Base-by-base conservation (phyloP, 2,113 vertebrate species). In the Sturnus vulgaris region DNA sequence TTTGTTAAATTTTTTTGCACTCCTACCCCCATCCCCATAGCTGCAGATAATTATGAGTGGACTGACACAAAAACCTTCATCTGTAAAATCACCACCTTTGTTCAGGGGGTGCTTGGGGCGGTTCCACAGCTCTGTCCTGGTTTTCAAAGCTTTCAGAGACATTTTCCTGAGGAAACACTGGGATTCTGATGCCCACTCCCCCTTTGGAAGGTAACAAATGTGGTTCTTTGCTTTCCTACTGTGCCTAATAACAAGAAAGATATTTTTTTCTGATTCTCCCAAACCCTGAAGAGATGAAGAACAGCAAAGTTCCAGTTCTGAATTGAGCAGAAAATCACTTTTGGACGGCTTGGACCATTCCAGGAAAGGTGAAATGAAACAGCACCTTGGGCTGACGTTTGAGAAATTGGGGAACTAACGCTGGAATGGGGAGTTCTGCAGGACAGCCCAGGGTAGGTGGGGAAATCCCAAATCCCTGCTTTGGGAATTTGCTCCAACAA, bases 41-140 rank as follows among this genome's bases (percentile, higher is more conserved):
- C 11, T 50, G 21, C 12, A 68, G 14, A 0, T 19, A 11, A 22
- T 5, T 2, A 2, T 0, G 1, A 13, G 14, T 0, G 9, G 11
- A 40, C 25, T 1, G 12, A 65, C 1, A 65, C 0, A 0, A 17
- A 79, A 68, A 44, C 7, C 3, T 11, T 2, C 4, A 9, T 12
- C 4, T 47, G 39, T 22, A 27, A 78, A 71, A 75, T 49, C n/a
- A 11, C 5, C 33, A 3, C 23, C 13, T 40, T 18, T 1, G 0
- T 11, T 52, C 39, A 31, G 3, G 16, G 4, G 2, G 5, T 20
- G 8, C 15, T 3, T 2, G 21, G n/a, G 25, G 15, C 20, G 37
- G 22, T 8, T 4, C 42, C 37, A 27, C 27, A 13, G 14, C 27
- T 46, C 19, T 20, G 21, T 1, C 31, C 50, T 19, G 10, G 3